These are phyloP conservation scores for Lepidocolaptes lacrymiger DNA, from an alignment of 2,797 vertebrate genomes.

Conservation along the genomic window DNA sequence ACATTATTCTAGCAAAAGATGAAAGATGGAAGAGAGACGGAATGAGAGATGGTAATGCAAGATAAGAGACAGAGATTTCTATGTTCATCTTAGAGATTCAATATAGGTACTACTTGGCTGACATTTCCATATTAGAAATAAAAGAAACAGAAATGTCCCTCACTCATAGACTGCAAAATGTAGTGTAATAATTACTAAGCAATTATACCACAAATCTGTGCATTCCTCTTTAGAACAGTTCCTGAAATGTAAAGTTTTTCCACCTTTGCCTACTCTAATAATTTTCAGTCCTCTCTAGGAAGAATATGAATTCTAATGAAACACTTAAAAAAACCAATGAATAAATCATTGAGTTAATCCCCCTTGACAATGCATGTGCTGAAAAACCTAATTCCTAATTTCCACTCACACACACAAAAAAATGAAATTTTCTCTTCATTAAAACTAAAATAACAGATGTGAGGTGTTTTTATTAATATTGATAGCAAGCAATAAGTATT, in stretches of 20 bases:
- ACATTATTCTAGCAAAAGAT: background rate
- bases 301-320: slow-evolving; percentile 44
- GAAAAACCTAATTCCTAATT: slow-evolving; percentile 42
- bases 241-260: background rate
- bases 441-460: slow-evolving; percentile 26
- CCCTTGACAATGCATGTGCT: background rate
- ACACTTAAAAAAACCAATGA: slow-evolving; percentile 26
- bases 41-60: background rate
- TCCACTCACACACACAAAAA: background rate
- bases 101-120: background rate
- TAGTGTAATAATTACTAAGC: background rate
- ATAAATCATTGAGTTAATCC: slow-evolving; percentile 40
- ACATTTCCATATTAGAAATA: background rate
- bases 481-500: background rate
- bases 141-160: background rate
- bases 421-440: slow-evolving; percentile 26
- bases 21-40: background rate
- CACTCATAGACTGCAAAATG: background rate
- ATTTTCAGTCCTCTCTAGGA: background rate
- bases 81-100: background rate
- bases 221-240: background rate
- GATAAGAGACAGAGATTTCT: background rate
- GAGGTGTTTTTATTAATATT: slow-evolving; percentile 19
- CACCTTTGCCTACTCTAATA: background rate
- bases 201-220: background rate